Base-by-base conservation (phyloP, 2,888 invertebrate species). In the Arge pagana region DNA sequence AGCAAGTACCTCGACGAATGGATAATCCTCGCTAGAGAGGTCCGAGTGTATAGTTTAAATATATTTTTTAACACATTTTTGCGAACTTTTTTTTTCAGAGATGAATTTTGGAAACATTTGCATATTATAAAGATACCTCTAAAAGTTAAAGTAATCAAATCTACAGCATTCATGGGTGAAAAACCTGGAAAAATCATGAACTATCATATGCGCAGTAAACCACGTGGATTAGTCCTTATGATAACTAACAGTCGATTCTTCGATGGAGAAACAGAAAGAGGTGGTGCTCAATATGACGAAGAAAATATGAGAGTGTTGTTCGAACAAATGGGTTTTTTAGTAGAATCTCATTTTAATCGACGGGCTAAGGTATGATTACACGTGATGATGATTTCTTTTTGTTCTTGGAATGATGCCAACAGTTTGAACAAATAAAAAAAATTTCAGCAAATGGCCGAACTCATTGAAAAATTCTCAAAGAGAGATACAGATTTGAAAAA, bases 121-220 rank as follows among this genome's bases (percentile, higher is more conserved):
- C 56, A 61, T 13, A 31, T 8, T 0, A 43, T 61, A 0, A 13
- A 61, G 0, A 39, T 58, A 48, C 69, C 68, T 0, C 45, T 76
- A 13, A 30, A 45, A 24, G 66, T 76, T 4, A 56, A 57, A 23
- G 67, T 76, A n/a, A 48, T 23, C 45, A 71, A 67, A 54, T 61
- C 75, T 1, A 64, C 50, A 15, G 26, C 52, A 45, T 74, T 75
- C 53, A 53, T 58, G 5, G 71, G 72, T 49, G 52, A 53, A 3
- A 62, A 62, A 6, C 33, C 19, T 3, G 41, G 53, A 3, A 45
- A 53, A 23, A 55, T 72, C 26, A 59, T 61, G 33, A 64, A 59
- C 42, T 76, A 76, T 55, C 61, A 62, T 0, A 76, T 76, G 76
- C 59, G 68, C 37, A 71, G 71, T 48, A 64, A 65, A 2, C 76